Evolutionary conservation across 2,113 vertebrate species (phyloP).

Genomic region (Pantherophis guttatus): DNA sequence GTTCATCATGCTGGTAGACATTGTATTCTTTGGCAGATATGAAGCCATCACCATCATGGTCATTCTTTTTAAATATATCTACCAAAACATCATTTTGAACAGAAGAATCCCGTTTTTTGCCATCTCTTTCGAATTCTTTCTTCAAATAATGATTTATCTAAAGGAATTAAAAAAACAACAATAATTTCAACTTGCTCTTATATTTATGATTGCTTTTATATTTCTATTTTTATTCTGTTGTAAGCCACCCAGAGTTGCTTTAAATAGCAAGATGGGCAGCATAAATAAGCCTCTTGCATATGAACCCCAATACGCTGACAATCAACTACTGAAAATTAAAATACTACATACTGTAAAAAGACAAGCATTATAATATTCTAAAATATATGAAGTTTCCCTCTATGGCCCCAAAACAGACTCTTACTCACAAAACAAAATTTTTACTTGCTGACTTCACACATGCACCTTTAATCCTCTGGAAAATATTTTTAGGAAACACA

Average conservation of each 20-base stretch:
- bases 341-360: background rate
- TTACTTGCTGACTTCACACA: background rate
- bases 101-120: constrained; percentile 74
- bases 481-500: background rate
- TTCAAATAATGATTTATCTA: constrained; percentile 86
- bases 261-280: background rate
- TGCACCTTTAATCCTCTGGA: background rate
- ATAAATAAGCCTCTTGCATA: background rate
- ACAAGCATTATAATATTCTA: background rate
- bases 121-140: constrained; percentile 82
- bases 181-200: background rate
- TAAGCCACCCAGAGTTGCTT: background rate
- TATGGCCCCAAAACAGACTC: background rate
- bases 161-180: constrained; percentile 6
- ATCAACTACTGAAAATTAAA: background rate
- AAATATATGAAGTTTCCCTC: background rate
- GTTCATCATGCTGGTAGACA: constrained; percentile 90
- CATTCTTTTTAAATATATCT: constrained; percentile 90
- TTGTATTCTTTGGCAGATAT: constrained; percentile 93
- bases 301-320: background rate
- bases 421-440: background rate
- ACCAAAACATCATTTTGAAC: constrained; percentile 82
- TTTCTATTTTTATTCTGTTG: background rate
- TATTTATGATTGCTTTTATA: background rate
- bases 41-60: constrained; percentile 80